phyloP scores from a whole-genome alignment of 2,888 invertebrate species.

The Elysia crispata region DNA sequence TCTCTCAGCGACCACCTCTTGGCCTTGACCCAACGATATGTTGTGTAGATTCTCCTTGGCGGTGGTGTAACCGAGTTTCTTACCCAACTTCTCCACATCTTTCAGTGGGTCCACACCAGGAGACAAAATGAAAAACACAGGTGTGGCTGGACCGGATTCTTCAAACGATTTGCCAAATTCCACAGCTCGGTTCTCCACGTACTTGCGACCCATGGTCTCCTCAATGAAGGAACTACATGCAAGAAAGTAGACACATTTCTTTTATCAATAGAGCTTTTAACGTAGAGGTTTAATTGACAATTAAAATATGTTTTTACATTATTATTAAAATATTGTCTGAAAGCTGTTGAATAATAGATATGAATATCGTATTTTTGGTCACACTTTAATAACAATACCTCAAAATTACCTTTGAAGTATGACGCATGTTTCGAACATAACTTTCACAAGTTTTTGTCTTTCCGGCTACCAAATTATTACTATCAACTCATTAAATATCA shows the following conservation, averaged over 20 bases:
- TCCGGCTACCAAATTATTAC: neutral
- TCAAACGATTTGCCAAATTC: constrained; percentile 96
- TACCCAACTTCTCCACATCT: constrained; percentile 94
- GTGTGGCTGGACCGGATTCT: constrained; percentile 94
- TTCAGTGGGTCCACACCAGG: constrained; percentile 97
- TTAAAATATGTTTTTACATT: too few relatives aligned
- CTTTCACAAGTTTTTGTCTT: too few relatives aligned
- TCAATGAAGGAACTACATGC: constrained; percentile 89
- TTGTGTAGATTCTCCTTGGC: constrained; percentile 93
- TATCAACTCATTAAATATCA: too few relatives aligned
- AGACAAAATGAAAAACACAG: constrained; percentile 96
- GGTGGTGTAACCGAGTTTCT: constrained; percentile 87
- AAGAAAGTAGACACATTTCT: too few relatives aligned
- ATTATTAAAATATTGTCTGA: too few relatives aligned
- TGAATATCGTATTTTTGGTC: too few relatives aligned
- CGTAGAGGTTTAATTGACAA: too few relatives aligned
- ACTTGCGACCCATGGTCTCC: constrained; percentile 93
- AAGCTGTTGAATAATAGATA: too few relatives aligned
- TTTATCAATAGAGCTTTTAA: too few relatives aligned
- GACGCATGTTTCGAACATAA: too few relatives aligned
- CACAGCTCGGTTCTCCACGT: constrained; percentile 91
- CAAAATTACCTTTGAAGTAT: too few relatives aligned
- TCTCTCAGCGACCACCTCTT: constrained; percentile 94
- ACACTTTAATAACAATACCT: too few relatives aligned
- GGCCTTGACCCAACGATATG: constrained; percentile 95